Base-by-base conservation (phyloP, 2,797 vertebrate genomes). In the Erpetoichthys calabaricus region DNA sequence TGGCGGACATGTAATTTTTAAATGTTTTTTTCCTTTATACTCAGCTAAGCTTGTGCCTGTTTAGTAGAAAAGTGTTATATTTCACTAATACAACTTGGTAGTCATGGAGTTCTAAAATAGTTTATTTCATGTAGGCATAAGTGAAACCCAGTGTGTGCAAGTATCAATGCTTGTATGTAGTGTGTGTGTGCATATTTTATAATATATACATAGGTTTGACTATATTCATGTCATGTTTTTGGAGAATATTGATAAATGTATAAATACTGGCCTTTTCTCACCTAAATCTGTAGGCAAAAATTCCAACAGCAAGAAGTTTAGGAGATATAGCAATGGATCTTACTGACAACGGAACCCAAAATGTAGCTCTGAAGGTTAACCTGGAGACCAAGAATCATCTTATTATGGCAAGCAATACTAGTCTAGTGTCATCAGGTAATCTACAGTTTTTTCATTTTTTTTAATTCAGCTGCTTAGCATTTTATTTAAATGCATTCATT, bases 351-450 rank as follows among this genome's bases (percentile, higher is more conserved):
- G 81, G 79, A 4, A 82, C 79, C 9, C 88, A 85, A 0, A 84
- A 84, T 64, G 77, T 86, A 67, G 86, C 75, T 46, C 97, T 89
- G 67, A 74, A 90, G 46, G 82, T 80, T 58, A 81, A 75, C 25
- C 66, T 81, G 5, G 89, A 91, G 5, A 82, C 78, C 47, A 97
- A 94, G 75, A 87, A 89, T 67, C 89, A 85, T 44, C 78, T 97
- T 10, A 97, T 99, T 67, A 96, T 91, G 90, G 89, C 91, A 55
- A 99, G 95, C 80, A 98, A 89, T 0, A 92, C 93, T 65, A 98
- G 94, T 68, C 81, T 98, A 64, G 89, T 94, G 65, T 99, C 94
- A 55, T 89, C 93, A 74, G 92, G 96, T 97, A 82, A 67, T 41
- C 4, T 25, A 6, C n/a, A 45, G 46, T 6, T 43, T 50, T 10